phyloP scores from a whole-genome alignment of 2,113 vertebrate genomes.

The Rhinichthys klamathensis region DNA sequence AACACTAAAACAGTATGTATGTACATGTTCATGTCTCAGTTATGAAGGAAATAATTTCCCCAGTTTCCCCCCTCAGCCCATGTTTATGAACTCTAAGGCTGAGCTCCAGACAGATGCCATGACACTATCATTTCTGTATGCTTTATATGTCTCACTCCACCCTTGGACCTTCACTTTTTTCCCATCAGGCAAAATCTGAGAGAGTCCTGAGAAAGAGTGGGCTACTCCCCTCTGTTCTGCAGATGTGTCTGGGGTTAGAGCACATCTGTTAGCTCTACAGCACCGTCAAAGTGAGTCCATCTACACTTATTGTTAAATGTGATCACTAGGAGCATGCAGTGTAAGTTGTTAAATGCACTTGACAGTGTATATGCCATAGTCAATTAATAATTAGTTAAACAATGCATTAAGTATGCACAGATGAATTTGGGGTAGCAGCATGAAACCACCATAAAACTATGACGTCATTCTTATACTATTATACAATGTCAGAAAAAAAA shows the following conservation, averaged over 20 bases:
- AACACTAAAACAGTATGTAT: neutral
- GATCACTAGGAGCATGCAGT: neutral
- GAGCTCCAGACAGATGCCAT: slow-evolving; percentile 7
- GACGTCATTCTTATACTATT: neutral
- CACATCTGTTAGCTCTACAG: slow-evolving; percentile 29
- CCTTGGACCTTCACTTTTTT: slow-evolving; percentile 10
- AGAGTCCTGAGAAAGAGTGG: neutral
- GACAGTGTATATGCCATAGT: neutral
- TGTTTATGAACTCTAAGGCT: neutral
- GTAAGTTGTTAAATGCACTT: neutral
- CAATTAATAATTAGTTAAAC: neutral
- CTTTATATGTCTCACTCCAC: slow-evolving; percentile 33
- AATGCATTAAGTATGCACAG: neutral
- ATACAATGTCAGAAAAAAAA: too few species aligned
- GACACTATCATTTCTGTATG: slow-evolving; percentile 21
- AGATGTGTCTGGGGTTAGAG: neutral
- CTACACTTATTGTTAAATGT: neutral
- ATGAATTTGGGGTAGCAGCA: neutral
- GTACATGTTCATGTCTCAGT: neutral
- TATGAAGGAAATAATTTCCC: neutral
- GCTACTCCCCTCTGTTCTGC: slow-evolving; percentile 17
- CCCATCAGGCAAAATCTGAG: slow-evolving; percentile 27
- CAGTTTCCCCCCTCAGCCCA: neutral
- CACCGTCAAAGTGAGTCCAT: neutral
- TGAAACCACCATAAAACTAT: neutral